These are phyloP conservation scores for Acromyrmex charruanus DNA, from an alignment of 1,140 invertebrate genomes.

Conservation along the genomic window DNA sequence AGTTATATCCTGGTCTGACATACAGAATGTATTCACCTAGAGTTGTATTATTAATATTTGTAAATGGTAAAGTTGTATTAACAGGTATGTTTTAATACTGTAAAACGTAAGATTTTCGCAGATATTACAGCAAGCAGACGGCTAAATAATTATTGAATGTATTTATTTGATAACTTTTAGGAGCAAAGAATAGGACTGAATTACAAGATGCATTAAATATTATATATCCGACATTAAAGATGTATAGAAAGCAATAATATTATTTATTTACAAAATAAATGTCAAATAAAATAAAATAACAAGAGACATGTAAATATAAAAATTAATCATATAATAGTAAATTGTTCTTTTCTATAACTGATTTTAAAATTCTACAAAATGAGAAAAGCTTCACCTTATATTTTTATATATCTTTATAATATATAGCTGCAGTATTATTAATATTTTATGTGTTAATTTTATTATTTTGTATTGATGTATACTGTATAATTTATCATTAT, in stretches of 20 bases:
- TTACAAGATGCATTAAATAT: conserved; percentile 98
- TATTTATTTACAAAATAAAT: conserved; percentile 41
- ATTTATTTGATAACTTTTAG: conserved; percentile 86
- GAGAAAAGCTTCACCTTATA: background rate
- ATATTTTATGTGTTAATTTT: background rate
- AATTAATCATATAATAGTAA: background rate
- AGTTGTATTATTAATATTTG: conserved; percentile 98
- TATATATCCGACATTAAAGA: conserved; percentile 98
- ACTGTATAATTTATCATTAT: background rate
- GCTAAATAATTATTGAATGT: background rate
- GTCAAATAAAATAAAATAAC: background rate
- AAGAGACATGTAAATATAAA: background rate
- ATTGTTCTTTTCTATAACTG: background rate
- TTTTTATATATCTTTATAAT: conserved; percentile 20
- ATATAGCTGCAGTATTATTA: conserved; percentile 1
- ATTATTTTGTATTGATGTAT: background rate
- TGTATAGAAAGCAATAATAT: conserved; percentile 94
- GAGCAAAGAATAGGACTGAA: conserved; percentile 96
- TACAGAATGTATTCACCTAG: conserved; percentile 98
- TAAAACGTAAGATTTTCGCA: conserved; percentile 16
- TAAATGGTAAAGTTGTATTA: conserved; percentile 98
- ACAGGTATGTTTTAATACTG: conserved; percentile 90
- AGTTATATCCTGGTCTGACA: conserved; percentile 98
- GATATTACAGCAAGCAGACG: background rate
- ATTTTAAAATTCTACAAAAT: background rate